phyloP scores from a whole-genome alignment of 2,113 vertebrate species.

The Cochlearius cochlearius region DNA sequence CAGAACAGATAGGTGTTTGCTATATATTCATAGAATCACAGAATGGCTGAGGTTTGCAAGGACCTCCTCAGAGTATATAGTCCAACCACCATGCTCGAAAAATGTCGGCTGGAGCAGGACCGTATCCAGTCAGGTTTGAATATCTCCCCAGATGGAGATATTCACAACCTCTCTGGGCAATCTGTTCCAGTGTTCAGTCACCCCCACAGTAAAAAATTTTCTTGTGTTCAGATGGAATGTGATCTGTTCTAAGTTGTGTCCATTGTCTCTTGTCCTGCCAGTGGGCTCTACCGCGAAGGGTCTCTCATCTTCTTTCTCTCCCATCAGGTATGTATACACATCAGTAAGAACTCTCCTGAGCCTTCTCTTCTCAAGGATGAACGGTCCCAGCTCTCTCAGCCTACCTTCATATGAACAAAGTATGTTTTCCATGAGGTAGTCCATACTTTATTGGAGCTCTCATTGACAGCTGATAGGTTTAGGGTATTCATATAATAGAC shows the following conservation, averaged over 20 bases:
- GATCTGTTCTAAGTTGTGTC: not conserved
- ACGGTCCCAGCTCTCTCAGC: not conserved
- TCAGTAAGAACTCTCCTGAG: not conserved
- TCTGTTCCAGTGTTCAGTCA: not conserved
- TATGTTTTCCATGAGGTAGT: not conserved
- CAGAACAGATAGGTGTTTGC: not conserved
- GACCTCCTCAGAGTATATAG: not conserved
- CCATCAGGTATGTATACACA: not conserved
- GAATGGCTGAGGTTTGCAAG: not conserved
- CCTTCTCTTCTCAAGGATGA: not conserved
- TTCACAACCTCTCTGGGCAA: not conserved
- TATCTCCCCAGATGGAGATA: not conserved
- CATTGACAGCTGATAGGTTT: not conserved
- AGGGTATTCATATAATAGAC: not conserved
- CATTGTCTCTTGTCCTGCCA: not conserved
- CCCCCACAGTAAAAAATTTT: not conserved
- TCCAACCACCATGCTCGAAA: not conserved
- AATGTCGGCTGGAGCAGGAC: not conserved
- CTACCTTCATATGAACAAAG: not conserved
- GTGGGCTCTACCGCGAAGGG: not conserved
- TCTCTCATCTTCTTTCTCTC: not conserved
- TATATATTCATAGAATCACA: not conserved
- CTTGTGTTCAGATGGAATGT: not conserved
- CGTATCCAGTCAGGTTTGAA: not conserved
- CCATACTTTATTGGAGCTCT: not conserved